Evolutionary conservation across 2,888 invertebrate genomes (phyloP), one percentile per base, ranked within the genome.

Genomic region (Didymodactylos carnosus): DNA sequence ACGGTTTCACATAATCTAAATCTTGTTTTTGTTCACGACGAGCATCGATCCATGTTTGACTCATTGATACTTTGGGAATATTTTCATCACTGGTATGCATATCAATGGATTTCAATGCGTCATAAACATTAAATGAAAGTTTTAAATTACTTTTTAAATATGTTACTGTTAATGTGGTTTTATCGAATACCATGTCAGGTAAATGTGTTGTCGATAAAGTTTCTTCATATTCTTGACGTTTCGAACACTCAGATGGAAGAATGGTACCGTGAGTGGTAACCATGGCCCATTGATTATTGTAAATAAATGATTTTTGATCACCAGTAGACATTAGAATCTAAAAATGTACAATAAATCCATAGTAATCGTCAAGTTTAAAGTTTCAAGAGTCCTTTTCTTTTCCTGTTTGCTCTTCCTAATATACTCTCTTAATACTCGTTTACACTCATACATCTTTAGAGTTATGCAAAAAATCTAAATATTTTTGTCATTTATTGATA

Each of bases 131-230:
- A 80, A 98, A 97, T 79, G 89, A 87, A 77, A 98, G 86, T 14
- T 81, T 81, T 51, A 88, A 87, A 75, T 91, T 90, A 81, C 85
- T 85, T 73, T 84, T 13, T 35, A 62, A 25, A 46, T 71, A 71
- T 23, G 19, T 39, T 19, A 74, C 27, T 71, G 39, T 71, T 13
- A 74, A 39, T 35, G 62, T 53, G 27, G 71, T 74, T 79, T 91
- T 90, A 27, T 94, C 91, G 85, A 97, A 98, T 29, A 97, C 91
- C 97, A 98, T 98, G 81, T 98, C 98, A 8, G 98, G 98, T 79
- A 94, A 87, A 81, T 94, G 92, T n/a, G 93, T 92, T 78, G 95
- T 86, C 75, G 87, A 77, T 46, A 82, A 75, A 46, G 79, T 76
- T 27, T 76, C 70, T 75, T 83, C 81, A 79, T 81, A 82, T 41